A percentile compares a stretch with the other conserved stretches of the same genome.
Evolutionary conservation across 2,113 vertebrate genomes (phyloP).

Genomic region (Chascanopsetta lugubris): DNA sequence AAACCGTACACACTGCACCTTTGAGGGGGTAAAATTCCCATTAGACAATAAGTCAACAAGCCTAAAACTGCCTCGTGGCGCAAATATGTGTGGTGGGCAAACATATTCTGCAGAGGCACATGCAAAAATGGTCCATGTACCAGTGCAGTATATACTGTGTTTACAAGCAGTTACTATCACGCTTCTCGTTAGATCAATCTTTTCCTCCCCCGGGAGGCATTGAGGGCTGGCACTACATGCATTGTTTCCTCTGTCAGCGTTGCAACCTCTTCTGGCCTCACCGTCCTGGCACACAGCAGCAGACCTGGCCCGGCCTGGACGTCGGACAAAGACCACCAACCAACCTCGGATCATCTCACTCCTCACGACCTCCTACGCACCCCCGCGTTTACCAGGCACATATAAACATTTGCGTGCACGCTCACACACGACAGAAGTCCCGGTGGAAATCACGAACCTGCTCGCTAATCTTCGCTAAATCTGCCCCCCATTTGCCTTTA

Average conservation of each 20-base stretch:
- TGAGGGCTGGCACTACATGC: constrained; percentile 21
- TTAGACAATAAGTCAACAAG: constrained; percentile 3
- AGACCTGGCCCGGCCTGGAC: constrained; percentile 22
- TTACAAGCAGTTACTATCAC: constrained; percentile 2
- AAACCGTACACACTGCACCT: too few species aligned
- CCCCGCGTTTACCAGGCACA: constrained; percentile 12
- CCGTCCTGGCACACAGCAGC: constrained; percentile 29
- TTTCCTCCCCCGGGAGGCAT: constrained; percentile 19
- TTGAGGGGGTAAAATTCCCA: neutral
- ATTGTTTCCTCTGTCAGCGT: constrained; percentile 34
- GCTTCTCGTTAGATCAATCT: constrained; percentile 11
- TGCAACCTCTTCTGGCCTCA: constrained; percentile 30
- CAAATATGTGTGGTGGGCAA: too few species aligned
- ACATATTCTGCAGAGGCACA: neutral
- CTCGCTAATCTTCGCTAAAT: constrained; percentile 72
- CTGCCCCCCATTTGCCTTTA: constrained; percentile 64
- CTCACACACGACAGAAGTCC: constrained; percentile 53
- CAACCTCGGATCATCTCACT: constrained; percentile 2
- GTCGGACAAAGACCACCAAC: constrained; percentile 54
- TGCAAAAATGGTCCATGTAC: too few species aligned
- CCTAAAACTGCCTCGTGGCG: neutral
- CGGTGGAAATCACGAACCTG: constrained; percentile 62
- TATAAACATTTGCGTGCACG: constrained; percentile 30
- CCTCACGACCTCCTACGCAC: constrained; percentile 28
- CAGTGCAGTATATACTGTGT: neutral